phyloP scores from a whole-genome alignment of 92 coral and sea anemone species.

The Bergia puertoricense region DNA sequence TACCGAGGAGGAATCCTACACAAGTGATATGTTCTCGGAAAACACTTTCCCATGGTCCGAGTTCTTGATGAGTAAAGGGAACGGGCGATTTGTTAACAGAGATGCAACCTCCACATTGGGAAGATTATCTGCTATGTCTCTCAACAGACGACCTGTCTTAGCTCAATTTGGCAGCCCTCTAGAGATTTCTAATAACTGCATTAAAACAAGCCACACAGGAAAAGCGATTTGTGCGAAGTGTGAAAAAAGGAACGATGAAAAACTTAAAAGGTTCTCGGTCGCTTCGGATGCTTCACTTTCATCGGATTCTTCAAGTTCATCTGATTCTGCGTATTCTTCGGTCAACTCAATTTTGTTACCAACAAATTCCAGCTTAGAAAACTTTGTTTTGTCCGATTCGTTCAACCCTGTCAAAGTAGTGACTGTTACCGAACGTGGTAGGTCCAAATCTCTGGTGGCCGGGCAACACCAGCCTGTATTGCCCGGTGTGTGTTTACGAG shows the following conservation, averaged over 20 bases:
- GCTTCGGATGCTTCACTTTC: slow-evolving; percentile 80
- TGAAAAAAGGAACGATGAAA: slow-evolving; percentile 58
- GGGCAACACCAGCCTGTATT: background rate
- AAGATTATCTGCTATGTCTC: slow-evolving; percentile 34
- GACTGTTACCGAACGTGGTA: background rate
- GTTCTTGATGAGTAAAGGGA: slow-evolving; percentile 19
- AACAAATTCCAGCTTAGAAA: slow-evolving; percentile 25
- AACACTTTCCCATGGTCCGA: slow-evolving; percentile 19
- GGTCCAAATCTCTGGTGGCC: background rate
- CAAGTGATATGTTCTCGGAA: slow-evolving; percentile 40
- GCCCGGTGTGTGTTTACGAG: slow-evolving; percentile 27
- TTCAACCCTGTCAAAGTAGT: background rate
- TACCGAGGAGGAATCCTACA: slow-evolving; percentile 30
- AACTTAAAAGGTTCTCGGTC: slow-evolving; percentile 60
- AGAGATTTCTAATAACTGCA: slow-evolving; percentile 28
- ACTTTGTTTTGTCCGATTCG: slow-evolving; percentile 10
- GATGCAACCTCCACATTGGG: slow-evolving; percentile 48
- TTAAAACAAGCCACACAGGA: slow-evolving; percentile 19
- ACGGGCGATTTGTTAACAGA: slow-evolving; percentile 45
- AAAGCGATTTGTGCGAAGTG: slow-evolving; percentile 68
- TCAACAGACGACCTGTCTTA: slow-evolving; percentile 2
- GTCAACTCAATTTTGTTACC: slow-evolving; percentile 37
- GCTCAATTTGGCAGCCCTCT: slow-evolving; percentile 40
- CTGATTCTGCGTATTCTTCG: slow-evolving; percentile 77
- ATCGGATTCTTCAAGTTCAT: slow-evolving; percentile 79